Evolutionary conservation across 2,888 invertebrate genomes (phyloP).

Genomic region (Drosophila meridionalis): DNA sequence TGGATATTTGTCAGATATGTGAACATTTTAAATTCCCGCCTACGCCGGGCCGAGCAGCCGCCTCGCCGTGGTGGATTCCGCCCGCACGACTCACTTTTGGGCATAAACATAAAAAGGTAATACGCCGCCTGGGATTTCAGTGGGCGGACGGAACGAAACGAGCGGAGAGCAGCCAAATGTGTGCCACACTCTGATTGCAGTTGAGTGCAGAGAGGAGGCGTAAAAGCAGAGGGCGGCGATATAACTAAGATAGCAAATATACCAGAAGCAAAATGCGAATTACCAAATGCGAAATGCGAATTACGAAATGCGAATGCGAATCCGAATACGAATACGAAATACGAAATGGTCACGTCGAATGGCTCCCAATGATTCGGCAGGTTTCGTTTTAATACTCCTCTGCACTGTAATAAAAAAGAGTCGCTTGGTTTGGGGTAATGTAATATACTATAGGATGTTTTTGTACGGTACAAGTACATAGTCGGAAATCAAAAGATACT

Average conservation of each 20-base stretch:
- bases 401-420: not conserved
- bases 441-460: no score
- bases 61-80: slow-evolving; percentile 8
- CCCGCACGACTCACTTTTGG: slow-evolving; percentile 49
- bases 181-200: slow-evolving; percentile 73
- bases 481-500: no score
- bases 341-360: slow-evolving; percentile 33
- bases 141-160: not conserved
- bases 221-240: slow-evolving; percentile 30
- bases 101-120: slow-evolving; percentile 78
- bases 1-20: slow-evolving; percentile 81
- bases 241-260: slow-evolving; percentile 12
- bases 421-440: no score
- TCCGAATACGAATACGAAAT: slow-evolving; percentile 8
- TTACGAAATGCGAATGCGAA: not conserved
- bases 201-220: slow-evolving; percentile 65
- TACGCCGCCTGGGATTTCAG: slow-evolving; percentile 69
- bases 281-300: not conserved
- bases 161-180: slow-evolving; percentile 38
- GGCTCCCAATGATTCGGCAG: slow-evolving; percentile 73
- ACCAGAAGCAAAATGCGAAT: not conserved
- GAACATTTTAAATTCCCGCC: slow-evolving; percentile 78
- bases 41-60: slow-evolving; percentile 8
- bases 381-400: slow-evolving; percentile 32
- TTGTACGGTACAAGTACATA: no score